Evolutionary conservation across 1,140 invertebrate species (phyloP), one percentile per base, ranked within the genome.

Genomic region (Dinoponera quadriceps): DNA sequence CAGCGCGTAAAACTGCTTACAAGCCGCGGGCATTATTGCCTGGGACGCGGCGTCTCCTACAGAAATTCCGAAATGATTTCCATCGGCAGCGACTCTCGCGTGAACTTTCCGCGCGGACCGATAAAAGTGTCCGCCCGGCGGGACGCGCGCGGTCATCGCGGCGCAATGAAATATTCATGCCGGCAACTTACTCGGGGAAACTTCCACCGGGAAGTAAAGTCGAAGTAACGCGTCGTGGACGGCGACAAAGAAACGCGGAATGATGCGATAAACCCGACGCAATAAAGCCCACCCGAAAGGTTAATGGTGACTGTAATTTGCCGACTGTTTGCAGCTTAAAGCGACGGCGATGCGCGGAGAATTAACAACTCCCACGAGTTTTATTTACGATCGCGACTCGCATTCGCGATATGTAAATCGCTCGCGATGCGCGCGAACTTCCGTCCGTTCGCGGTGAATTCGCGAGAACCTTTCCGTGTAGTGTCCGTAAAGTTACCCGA

Each of bases 131-230:
- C 27, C 69, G 51, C 29, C 18, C 33, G 27, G 69, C 33, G 22
- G 27, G 18, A 63, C 57, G 65, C 57, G 68, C 75, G 65, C 65
- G 71, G 72, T 85, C 85, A 83, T 83, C 73, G 71, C 65, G 20
- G 49, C 57, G 38, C 51, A 73, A 87, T 87, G 84, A 87, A 87
- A 84, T 86, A 86, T 87, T 86, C 81, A 86, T 81, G 73, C 11
- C 44, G 49, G 38, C 38, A 60, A 63, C 51, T 87, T 83, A 29
- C 59, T 54, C 44, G 33, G 27, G n/a, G 60, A 87, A 29, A 44
- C 38, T 86, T 78, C 18, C 54, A 18, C 59, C 59, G 71, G 55
- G 74, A 83, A 71, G 48, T 57, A 9, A 69, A 73, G 83, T 49
- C 59, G 38, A 73, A 62, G 60, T 54, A 60, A 62, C 48, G 69